Evolutionary conservation across 2,888 invertebrate species (phyloP).

Genomic region (Leucophenga montana): DNA sequence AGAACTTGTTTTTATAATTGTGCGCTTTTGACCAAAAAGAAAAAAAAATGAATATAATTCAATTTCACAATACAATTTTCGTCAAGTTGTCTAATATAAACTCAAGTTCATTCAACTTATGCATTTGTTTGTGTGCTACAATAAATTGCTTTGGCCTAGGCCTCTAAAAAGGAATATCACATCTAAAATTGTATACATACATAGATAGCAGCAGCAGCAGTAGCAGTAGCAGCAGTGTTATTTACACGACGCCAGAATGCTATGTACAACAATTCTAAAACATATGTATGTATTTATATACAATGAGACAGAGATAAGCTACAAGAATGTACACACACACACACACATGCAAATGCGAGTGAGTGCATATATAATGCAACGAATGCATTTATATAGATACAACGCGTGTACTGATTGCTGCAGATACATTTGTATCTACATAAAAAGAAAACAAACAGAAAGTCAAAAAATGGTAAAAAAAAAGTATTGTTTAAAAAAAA

Average conservation of each 20-base stretch:
- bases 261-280: conserved; percentile 10
- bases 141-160: conserved; percentile 1
- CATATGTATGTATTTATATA: conserved; percentile 17
- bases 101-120: conserved; percentile 21
- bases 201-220: too few species aligned
- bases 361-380: background rate
- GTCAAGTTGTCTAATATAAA: too few species aligned
- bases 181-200: conserved; percentile 9
- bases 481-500: background rate
- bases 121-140: too few species aligned
- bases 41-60: too few species aligned
- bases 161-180: conserved; percentile 6
- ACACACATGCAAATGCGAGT: background rate
- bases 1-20: too few species aligned
- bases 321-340: conserved; percentile 10
- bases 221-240: conserved; percentile 28
- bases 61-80: too few species aligned
- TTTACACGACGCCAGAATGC: conserved; percentile 43
- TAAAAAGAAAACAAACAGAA: background rate
- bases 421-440: conserved; percentile 7
- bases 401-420: conserved; percentile 3
- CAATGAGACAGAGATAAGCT: conserved; percentile 12
- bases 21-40: too few species aligned
- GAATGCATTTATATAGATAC: conserved; percentile 8
- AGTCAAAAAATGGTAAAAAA: background rate